Percentiles rank a stretch among this genome's conserved stretches.
phyloP scores from a whole-genome alignment of 2,888 invertebrate species.

The Eurytoma adleriae region DNA sequence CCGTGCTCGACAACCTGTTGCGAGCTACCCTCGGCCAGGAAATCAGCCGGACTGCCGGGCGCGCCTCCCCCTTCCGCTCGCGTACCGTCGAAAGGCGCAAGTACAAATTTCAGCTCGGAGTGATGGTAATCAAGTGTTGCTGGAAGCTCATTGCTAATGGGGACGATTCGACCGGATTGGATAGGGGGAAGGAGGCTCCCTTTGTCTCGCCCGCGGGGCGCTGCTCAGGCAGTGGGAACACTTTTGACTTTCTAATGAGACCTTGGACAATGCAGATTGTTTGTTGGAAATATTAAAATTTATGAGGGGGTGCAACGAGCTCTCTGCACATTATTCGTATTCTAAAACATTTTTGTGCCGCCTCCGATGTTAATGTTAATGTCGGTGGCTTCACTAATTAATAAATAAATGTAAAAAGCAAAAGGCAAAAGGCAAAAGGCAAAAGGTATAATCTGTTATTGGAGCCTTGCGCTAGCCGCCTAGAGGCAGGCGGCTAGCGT shows the following conservation, averaged over 20 bases:
- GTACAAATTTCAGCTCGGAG: neutral
- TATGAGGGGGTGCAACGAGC: neutral
- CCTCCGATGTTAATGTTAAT: too few species aligned
- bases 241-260: slow-evolving; percentile 29
- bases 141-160: neutral
- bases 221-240: neutral
- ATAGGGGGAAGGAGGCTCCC: too few species aligned
- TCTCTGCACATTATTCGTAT: too few species aligned
- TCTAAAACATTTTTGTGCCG: too few species aligned
- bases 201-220: neutral
- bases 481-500: neutral
- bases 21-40: too few species aligned
- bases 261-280: neutral
- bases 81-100: neutral
- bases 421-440: too few species aligned
- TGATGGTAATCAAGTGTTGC: neutral
- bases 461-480: neutral
- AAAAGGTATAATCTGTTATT: neutral
- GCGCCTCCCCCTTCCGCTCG: too few species aligned
- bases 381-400: too few species aligned
- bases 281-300: neutral
- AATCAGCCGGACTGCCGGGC: too few species aligned
- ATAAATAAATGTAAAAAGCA: too few species aligned
- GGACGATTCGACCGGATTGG: neutral
- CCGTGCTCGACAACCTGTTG: too few species aligned